Percentiles rank a stretch among this genome's conserved stretches.
Evolutionary conservation across 2,888 invertebrate species (phyloP).

Genomic region (Shargacucullia verbasci): DNA sequence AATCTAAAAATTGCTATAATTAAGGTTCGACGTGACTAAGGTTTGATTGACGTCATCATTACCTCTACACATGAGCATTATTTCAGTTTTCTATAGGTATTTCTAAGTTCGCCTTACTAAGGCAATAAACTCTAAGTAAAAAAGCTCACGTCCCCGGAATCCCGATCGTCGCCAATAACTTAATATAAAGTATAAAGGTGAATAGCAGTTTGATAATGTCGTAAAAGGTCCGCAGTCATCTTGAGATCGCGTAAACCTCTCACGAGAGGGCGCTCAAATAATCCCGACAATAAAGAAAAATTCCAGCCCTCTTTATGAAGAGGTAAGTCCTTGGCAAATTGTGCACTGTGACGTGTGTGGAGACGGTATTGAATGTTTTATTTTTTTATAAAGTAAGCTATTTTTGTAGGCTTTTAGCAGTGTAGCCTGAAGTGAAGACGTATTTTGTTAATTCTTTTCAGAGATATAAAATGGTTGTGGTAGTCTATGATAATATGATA

Average conservation of each 20-base stretch:
- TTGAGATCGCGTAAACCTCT: constrained; percentile 86
- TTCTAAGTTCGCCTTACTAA: constrained; percentile 2
- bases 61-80: too few relatives aligned
- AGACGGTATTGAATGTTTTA: constrained; percentile 54
- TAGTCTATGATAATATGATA: too few relatives aligned
- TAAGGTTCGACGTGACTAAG: too few relatives aligned
- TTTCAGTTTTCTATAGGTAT: too few relatives aligned
- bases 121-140: constrained; percentile 52
- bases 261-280: constrained; percentile 83
- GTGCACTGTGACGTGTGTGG: constrained; percentile 64
- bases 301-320: constrained; percentile 88
- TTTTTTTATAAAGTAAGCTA: too few relatives aligned
- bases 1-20: too few relatives aligned
- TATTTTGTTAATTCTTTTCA: too few relatives aligned
- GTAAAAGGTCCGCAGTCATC: constrained; percentile 86
- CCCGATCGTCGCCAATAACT: constrained; percentile 76
- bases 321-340: constrained; percentile 89
- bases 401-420: too few relatives aligned
- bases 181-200: constrained; percentile 83
- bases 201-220: constrained; percentile 83
- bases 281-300: constrained; percentile 89
- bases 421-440: too few relatives aligned
- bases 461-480: too few relatives aligned
- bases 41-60: too few relatives aligned
- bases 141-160: constrained; percentile 43